Percentiles rank a stretch among this genome's conserved stretches.
Evolutionary conservation across 2,888 invertebrate species (phyloP).

Genomic region (Sesamia inferens): DNA sequence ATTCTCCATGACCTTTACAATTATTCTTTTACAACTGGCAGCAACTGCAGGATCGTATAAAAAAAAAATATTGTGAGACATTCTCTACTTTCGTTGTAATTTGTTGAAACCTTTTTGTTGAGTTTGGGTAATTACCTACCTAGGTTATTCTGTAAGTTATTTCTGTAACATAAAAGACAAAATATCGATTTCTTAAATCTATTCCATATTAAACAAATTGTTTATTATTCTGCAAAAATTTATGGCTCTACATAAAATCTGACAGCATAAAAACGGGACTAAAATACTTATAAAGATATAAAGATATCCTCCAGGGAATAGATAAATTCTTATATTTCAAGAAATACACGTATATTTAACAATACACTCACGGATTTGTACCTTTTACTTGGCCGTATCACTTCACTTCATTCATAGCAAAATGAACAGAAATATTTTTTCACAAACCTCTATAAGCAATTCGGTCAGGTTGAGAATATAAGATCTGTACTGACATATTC

Average conservation of each 20-base stretch:
- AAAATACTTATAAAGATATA: too few relatives aligned
- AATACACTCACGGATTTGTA: constrained; percentile 15
- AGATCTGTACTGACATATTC: constrained; percentile 10
- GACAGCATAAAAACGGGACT: constrained; percentile 8
- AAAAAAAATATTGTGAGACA: background rate
- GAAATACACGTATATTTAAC: constrained; percentile 7
- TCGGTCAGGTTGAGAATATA: constrained; percentile 4
- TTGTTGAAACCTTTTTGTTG: background rate
- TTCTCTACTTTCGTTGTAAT: background rate
- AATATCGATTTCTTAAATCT: background rate
- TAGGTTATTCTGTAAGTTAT: background rate
- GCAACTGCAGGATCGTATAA: background rate
- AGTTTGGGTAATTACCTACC: background rate
- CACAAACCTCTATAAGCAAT: background rate
- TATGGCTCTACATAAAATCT: constrained; percentile 8
- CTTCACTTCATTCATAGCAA: constrained; percentile 13
- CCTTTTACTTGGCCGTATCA: constrained; percentile 22
- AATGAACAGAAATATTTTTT: constrained; percentile 20
- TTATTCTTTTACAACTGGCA: background rate
- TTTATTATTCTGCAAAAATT: constrained; percentile 2
- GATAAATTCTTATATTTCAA: constrained; percentile 17
- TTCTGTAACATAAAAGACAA: background rate
- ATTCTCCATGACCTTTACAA: constrained; percentile 5
- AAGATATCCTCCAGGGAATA: constrained; percentile 9
- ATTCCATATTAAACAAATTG: background rate